Base-by-base conservation (phyloP, 2,888 invertebrate genomes). In the Philaethria dido region DNA sequence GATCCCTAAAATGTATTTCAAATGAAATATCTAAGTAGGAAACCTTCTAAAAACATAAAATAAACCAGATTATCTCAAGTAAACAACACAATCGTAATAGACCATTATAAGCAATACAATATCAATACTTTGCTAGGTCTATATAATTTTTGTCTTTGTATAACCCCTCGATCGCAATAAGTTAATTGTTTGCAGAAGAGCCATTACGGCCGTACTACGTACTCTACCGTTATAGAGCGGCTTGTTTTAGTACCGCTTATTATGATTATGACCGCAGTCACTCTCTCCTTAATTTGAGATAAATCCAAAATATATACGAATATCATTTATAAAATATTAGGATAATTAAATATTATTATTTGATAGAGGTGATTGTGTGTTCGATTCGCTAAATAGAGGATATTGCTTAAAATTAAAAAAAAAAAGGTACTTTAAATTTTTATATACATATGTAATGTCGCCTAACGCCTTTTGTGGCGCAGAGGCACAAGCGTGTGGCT, bases 141-240 rank as follows among this genome's bases (percentile, higher is more conserved):
- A 60, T 66, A 39, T 66, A 54, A 64, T 16, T 16, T 5, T 66
- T 76, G 4, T 86, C 86, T 86, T 65, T 76, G 80, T 20, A 59
- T 74, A 80, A 79, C 80, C 83, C 81, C 83, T 78, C 79, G 80
- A 81, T 81, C 77, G 80, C 87, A 87, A 89, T 89, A 89, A 90
- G 88, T 88, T 89, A 89, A 90, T 90, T 88, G 89, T 87, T 84
- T 70, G 77, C 79, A 77, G 71, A 68, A 68, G 74, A 80, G 81
- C 80, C 76, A 79, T 68, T 68, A 61, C 78, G 83, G 80, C 78
- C 79, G 78, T 76, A 20, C 20, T 20, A 77, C 79, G 78, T 76
- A 20, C 20, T 20, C 47, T 16, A 42, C 25, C 57, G 42, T n/a
- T 57, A 42, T 25, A 63, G 66, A 71, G 83, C 76, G 83, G 84